phyloP scores from a whole-genome alignment of 1,140 invertebrate species.

The Ephestia elutella region DNA sequence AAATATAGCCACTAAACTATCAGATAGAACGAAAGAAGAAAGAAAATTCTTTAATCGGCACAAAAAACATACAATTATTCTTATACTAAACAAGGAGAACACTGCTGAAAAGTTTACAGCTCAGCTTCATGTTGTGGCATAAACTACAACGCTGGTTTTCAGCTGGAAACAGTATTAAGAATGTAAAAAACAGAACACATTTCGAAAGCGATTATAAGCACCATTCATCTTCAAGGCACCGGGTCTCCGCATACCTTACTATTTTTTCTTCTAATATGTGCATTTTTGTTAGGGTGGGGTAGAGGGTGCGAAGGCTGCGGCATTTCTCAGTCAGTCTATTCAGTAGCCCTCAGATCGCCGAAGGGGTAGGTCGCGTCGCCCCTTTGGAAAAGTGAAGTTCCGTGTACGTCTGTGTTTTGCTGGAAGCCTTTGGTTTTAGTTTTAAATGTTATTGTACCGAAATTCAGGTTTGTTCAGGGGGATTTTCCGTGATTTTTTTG shows the following conservation, averaged over 20 bases:
- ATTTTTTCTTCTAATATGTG: slow-evolving; percentile 56
- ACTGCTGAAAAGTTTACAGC: no score
- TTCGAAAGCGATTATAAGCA: background rate
- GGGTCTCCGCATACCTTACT: slow-evolving; percentile 39
- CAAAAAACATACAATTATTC: no score
- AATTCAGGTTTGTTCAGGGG: background rate
- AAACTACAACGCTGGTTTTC: no score
- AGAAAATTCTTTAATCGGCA: no score
- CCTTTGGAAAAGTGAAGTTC: slow-evolving; percentile 10
- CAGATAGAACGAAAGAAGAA: no score
- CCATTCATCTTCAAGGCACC: background rate
- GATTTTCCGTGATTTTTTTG: background rate
- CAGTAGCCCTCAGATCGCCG: slow-evolving; percentile 54
- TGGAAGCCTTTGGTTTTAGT: slow-evolving; percentile 1
- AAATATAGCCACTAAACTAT: no score
- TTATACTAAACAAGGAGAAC: no score
- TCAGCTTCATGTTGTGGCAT: no score
- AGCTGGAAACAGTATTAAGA: no score
- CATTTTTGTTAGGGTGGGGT: slow-evolving; percentile 49
- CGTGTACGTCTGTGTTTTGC: background rate
- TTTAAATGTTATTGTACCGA: background rate
- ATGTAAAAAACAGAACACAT: background rate
- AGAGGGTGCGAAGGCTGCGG: slow-evolving; percentile 31
- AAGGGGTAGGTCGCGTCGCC: slow-evolving; percentile 40
- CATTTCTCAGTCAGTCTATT: slow-evolving; percentile 30